Conservation (phyloP, 2,797 vertebrate species). For the Hypotaenidia okinawae region DNA sequence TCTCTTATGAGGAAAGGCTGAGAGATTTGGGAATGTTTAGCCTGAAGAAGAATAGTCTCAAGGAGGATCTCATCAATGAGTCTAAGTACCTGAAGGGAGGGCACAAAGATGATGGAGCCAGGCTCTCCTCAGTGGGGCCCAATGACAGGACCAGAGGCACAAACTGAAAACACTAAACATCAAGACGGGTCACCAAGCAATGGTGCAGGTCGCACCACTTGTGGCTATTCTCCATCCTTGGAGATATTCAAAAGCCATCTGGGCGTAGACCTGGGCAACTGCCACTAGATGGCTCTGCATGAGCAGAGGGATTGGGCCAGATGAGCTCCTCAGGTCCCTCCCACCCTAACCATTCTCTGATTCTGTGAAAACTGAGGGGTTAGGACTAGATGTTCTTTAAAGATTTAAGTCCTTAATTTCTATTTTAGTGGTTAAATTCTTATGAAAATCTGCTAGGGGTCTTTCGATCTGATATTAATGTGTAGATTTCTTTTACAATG, state of each 20-base stretch:
- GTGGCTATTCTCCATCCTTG: background rate
- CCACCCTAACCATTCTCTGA: background rate
- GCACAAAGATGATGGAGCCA: background rate
- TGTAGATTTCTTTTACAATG: background rate
- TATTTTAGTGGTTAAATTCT: background rate
- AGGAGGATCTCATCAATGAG: background rate
- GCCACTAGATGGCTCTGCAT: background rate
- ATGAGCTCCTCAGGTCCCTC: background rate
- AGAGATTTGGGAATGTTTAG: background rate
- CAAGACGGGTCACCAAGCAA: background rate
- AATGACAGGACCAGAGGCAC: background rate
- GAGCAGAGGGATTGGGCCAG: background rate
- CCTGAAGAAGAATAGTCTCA: background rate
- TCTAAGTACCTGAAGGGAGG: background rate
- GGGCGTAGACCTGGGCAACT: background rate
- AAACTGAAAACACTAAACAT: background rate
- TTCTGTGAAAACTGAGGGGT: background rate
- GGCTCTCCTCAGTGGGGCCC: background rate
- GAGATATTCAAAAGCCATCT: background rate
- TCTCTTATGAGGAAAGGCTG: background rate
- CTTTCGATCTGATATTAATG: background rate
- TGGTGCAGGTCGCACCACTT: background rate
- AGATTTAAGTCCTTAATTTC: background rate
- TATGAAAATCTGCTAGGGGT: background rate
- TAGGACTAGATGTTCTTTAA: background rate